Conservation (phyloP, 2,888 invertebrate species). For the Glaucopsyche alexis region DNA sequence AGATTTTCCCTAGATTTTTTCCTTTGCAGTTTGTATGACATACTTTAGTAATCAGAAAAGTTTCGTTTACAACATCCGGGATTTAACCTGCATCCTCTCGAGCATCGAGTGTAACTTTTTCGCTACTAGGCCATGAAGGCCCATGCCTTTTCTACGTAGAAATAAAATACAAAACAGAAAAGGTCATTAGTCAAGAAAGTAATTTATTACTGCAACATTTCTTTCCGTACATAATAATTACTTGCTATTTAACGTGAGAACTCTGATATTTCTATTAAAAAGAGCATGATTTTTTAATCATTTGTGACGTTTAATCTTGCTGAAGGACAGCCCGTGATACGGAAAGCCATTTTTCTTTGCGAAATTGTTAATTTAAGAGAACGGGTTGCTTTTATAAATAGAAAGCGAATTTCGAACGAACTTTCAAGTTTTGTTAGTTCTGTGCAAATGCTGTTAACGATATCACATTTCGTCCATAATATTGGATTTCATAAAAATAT, state of each 20-base stretch:
- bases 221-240: constrained; percentile 50
- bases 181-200: constrained; percentile 56
- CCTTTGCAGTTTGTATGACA: too few species aligned
- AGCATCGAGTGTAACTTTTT: too few species aligned
- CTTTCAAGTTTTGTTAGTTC: not conserved
- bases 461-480: not conserved
- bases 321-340: constrained; percentile 14
- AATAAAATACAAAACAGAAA: constrained; percentile 25
- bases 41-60: too few species aligned
- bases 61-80: too few species aligned
- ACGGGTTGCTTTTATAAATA: not conserved
- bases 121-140: too few species aligned
- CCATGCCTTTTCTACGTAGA: not conserved
- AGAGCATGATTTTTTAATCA: constrained; percentile 25
- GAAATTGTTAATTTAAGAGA: not conserved
- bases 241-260: constrained; percentile 35
- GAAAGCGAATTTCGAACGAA: not conserved
- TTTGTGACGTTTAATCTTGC: constrained; percentile 22
- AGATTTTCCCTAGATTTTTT: too few species aligned
- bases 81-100: too few species aligned
- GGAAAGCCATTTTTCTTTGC: constrained; percentile 20
- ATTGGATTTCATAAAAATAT: not conserved
- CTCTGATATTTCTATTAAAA: constrained; percentile 37
- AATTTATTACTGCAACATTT: constrained; percentile 52
- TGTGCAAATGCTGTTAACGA: not conserved